Base-by-base conservation (phyloP, 1,140 invertebrate species). In the Psilanteris sp. region DNA sequence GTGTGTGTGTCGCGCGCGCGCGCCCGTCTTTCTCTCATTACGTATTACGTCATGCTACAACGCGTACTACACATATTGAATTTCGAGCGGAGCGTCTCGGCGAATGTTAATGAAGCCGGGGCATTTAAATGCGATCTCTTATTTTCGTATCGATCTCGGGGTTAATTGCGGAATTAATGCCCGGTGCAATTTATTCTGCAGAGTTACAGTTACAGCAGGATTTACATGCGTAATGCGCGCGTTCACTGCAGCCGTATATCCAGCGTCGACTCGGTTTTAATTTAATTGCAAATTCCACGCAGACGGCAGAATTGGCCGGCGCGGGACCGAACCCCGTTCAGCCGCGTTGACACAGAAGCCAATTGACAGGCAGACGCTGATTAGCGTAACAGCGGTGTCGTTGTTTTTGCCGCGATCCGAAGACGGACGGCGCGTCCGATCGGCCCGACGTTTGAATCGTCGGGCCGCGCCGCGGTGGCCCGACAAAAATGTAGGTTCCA, bases 61-160 rank as follows among this genome's bases (percentile, higher is more conserved):
- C 59, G 50, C 70, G 52, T 59, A 59, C 41, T 50, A 52, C 59
- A 50, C 59, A 41, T 72, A 72, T 64, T 62, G 68, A 62, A 54
- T 72, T 62, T 72, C 68, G 48, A 62, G 59, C 50, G 32, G 24
- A 6, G 24, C 37, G 41, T 9, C 41, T 14, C 41, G 15, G 43
- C 43, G 57, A 62, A 62, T 72, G 50, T 36, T 52, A 73, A 73
- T 66, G 41, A 50, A 64, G 59, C 59, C 59, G 50, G 31, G 41
- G 13, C 50, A 73, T 72, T 72, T 72, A 62, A 71, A 72, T 29
- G 32, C 32, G 20, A 22, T 32, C 41, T 41, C 41, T 68, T 34
- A 31, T 59, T 55, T 24, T 32, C 39, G 37, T 5, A 26, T 54
- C 37, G 20, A 61, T 52, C 36, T 18, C 43, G 7, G 9, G 11